These are phyloP conservation scores for Orthosia incerta DNA, from an alignment of 2,888 invertebrate species.

Conservation along the genomic window DNA sequence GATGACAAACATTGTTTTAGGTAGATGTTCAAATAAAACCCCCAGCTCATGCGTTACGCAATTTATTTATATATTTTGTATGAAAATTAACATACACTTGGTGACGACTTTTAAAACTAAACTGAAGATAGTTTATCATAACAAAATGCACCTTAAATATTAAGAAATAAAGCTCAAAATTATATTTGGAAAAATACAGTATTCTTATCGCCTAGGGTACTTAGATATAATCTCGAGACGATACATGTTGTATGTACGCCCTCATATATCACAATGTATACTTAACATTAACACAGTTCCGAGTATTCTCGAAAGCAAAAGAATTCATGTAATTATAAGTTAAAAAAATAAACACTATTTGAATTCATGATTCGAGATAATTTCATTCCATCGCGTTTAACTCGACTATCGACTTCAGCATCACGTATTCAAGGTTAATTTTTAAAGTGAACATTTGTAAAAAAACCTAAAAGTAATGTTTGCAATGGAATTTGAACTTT, in stretches of 20 bases:
- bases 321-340: neutral
- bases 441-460: neutral
- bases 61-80: conserved; percentile 60
- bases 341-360: neutral
- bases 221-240: conserved; percentile 38
- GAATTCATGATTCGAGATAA: neutral
- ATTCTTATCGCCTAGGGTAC: conserved; percentile 44
- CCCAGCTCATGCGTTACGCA: conserved; percentile 40
- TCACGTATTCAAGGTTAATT: neutral
- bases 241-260: conserved; percentile 18
- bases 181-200: conserved; percentile 55
- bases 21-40: conserved; percentile 46
- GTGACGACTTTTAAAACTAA: conserved; percentile 56
- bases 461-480: neutral
- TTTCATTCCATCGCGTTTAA: neutral
- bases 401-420: neutral
- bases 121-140: conserved; percentile 45
- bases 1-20: too few species aligned
- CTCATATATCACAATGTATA: conserved; percentile 53
- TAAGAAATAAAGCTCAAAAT: conserved; percentile 65
- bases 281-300: conserved; percentile 39
- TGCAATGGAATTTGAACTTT: neutral
- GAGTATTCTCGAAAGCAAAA: conserved; percentile 11
- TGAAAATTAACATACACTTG: conserved; percentile 62
- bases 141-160: conserved; percentile 64